phyloP scores from a whole-genome alignment of 2,888 invertebrate genomes.

The Hesperia comma region DNA sequence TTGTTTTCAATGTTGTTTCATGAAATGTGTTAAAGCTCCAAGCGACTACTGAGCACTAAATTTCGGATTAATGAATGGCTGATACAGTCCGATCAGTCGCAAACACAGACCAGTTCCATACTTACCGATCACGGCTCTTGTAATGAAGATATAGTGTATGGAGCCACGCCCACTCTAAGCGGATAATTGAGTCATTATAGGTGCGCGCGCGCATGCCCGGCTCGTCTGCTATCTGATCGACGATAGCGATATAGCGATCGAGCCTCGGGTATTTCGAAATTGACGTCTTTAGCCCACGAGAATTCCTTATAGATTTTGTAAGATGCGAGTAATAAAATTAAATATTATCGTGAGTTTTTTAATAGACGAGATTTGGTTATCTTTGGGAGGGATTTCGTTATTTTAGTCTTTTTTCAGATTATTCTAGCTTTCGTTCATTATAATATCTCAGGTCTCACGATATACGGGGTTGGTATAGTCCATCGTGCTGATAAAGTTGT shows the following conservation, averaged over 20 bases:
- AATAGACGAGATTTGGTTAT: slow-evolving; percentile 18
- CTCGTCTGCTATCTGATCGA: slow-evolving; percentile 64
- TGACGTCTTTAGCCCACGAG: slow-evolving; percentile 37
- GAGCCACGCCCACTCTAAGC: slow-evolving; percentile 78
- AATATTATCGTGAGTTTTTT: slow-evolving; percentile 29
- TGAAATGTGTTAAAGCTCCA: neutral
- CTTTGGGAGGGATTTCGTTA: neutral
- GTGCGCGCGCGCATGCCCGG: slow-evolving; percentile 70
- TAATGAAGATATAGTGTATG: slow-evolving; percentile 80
- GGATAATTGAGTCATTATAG: slow-evolving; percentile 84
- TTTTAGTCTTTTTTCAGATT: neutral
- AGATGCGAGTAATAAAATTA: slow-evolving; percentile 34
- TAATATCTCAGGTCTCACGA: no score
- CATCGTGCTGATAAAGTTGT: no score
- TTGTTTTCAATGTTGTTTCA: neutral
- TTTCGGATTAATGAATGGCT: neutral
- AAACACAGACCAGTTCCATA: slow-evolving; percentile 43
- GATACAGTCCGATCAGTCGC: slow-evolving; percentile 9
- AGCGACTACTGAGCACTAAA: neutral
- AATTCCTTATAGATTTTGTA: slow-evolving; percentile 36
- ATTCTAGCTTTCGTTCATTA: no score
- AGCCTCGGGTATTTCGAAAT: slow-evolving; percentile 53
- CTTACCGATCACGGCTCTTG: slow-evolving; percentile 43
- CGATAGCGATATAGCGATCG: slow-evolving; percentile 61
- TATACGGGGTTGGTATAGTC: no score